Evolutionary conservation across 2,113 vertebrate species (phyloP), one percentile per base, ranked within the genome.

Genomic region (Ageneiosus marmoratus): DNA sequence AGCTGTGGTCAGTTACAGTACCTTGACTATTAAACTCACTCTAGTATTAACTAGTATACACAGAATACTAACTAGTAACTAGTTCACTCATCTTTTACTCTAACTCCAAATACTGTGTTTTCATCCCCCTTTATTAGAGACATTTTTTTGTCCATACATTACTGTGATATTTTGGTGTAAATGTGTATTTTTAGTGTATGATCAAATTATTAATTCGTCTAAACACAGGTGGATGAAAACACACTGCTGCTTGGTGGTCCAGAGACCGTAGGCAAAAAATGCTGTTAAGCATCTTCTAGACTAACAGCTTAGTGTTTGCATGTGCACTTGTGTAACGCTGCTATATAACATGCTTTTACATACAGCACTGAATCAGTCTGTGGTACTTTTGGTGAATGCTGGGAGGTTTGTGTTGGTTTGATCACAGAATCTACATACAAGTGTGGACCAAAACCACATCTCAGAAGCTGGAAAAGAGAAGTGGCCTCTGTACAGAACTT

Each of bases 151-250:
- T 50, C 24, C 8, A 29, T 7, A 51, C 27, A 22, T 41, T 7
- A 20, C 22, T n/a, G 70, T 73, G 70, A 50, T 73, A 50, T 50
- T 50, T 50, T 29, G 46, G 44, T 18, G 18, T 53, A 32, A 53
- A 51, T 34, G 29, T 75, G 29, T 53, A 3, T 75, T 75, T 10
- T 3, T 20, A 3, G 27, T 32, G 27, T 46, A 18, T 10, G 15
- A 18, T 32, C 24, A 10, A 51, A 51, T 74, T 29, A 32, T 18
- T 50, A 74, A 74, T 51, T 55, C 0, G 22, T 29, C 15, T 51
- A 74, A 74, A 51, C 16, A n/a, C n/a, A 13, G 70, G 70, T 29
- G 70, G 12, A 73, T 50, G 46, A 73, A 73, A 73, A 73, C 9
- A 32, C 70, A 51, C n/a, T 32, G 46, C 27, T 74, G n/a, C 16